Conservation (phyloP, 2,888 invertebrate species). For the Molanna angustata region DNA sequence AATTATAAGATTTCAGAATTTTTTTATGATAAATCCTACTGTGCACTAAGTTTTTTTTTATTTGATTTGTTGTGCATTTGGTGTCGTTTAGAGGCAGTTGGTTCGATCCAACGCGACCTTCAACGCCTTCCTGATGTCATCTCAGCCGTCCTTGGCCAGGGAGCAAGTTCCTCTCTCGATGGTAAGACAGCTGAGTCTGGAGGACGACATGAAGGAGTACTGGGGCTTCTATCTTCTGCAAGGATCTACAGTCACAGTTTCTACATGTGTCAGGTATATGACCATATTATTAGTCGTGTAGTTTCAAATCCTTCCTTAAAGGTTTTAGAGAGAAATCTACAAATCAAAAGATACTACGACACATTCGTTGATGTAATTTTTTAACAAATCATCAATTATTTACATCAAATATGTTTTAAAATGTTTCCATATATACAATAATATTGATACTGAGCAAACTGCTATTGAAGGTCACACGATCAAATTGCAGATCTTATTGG, state of each 20-base stretch:
- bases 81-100: constrained; percentile 58
- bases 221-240: constrained; percentile 78
- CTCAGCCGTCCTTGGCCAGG: constrained; percentile 57
- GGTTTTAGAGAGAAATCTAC: neutral
- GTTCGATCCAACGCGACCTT: constrained; percentile 70
- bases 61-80: neutral
- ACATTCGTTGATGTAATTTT: neutral
- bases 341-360: too few relatives aligned
- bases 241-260: constrained; percentile 71
- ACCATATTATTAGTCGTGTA: too few relatives aligned
- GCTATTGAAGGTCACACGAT: too few relatives aligned
- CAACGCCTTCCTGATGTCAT: constrained; percentile 69
- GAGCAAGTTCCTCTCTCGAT: constrained; percentile 63
- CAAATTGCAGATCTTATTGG: too few relatives aligned
- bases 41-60: neutral
- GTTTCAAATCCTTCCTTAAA: too few relatives aligned
- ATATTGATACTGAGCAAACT: too few relatives aligned
- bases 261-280: constrained; percentile 74
- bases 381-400: neutral
- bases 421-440: too few relatives aligned
- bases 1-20: too few relatives aligned
- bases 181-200: constrained; percentile 65
- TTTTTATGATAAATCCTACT: too few relatives aligned
- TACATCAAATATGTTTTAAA: too few relatives aligned
- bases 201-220: constrained; percentile 79